Evolutionary conservation across 2,113 vertebrate genomes (phyloP).

Genomic region (Indicator maculatus): DNA sequence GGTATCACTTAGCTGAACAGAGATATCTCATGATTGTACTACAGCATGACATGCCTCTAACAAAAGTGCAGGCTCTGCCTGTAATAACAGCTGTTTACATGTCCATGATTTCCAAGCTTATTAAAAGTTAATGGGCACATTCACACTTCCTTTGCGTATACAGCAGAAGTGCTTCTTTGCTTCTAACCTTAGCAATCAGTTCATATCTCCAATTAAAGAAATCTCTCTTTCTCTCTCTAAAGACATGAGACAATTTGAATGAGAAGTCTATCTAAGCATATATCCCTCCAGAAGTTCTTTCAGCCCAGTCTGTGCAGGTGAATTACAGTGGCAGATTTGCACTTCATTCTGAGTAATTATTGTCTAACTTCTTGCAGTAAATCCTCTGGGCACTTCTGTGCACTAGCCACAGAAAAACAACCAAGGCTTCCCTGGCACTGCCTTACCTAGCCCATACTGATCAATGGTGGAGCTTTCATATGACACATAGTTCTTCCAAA

Average conservation of each 20-base stretch:
- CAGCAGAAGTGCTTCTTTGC: not conserved
- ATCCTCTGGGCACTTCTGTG: not conserved
- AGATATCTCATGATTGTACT: not conserved
- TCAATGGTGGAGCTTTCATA: not conserved
- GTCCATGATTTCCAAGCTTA: constrained; percentile 26
- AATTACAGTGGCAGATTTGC: not conserved
- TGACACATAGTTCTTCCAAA: not conserved
- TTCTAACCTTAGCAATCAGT: not conserved
- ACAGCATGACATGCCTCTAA: not conserved
- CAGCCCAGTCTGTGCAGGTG: not conserved
- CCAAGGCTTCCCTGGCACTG: not conserved
- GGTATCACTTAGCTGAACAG: not conserved
- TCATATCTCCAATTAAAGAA: not conserved
- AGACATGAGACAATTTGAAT: accelerated
- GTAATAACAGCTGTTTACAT: constrained; percentile 11
- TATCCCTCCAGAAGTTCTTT: not conserved
- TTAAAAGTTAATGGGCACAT: constrained; percentile 46
- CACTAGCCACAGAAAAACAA: not conserved
- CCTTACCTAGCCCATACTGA: not conserved
- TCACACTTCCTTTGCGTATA: not conserved
- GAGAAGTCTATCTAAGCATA: not conserved
- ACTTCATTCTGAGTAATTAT: not conserved
- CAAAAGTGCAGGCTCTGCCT: not conserved
- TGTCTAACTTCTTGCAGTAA: not conserved
- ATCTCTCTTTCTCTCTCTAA: not conserved